A percentile compares a stretch with the other conserved stretches of the same genome.
These are phyloP conservation scores for Tuta absoluta DNA, from an alignment of 2,888 invertebrate genomes.

Conservation along the genomic window DNA sequence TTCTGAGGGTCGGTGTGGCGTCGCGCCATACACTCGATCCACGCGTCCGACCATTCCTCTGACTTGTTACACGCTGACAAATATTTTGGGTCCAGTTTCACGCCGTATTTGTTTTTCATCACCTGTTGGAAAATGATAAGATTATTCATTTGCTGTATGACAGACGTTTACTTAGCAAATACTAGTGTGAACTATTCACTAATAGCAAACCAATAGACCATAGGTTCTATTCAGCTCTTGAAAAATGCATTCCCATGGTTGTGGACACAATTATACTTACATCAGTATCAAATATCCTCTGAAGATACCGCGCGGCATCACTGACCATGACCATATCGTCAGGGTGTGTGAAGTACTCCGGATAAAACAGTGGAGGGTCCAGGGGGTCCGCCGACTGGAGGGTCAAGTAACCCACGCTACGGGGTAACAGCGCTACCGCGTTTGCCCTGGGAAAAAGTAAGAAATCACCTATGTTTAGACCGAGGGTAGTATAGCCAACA, in stretches of 20 bases:
- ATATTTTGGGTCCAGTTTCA: slow-evolving; percentile 61
- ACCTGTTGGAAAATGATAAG: slow-evolving; percentile 43
- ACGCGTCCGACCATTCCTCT: slow-evolving; percentile 79
- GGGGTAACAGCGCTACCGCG: slow-evolving; percentile 54
- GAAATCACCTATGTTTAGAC: neutral
- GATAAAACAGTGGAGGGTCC: slow-evolving; percentile 52
- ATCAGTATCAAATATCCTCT: slow-evolving; percentile 48
- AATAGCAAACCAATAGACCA: too few species aligned
- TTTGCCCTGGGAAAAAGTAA: slow-evolving; percentile 47
- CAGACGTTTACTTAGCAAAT: too few species aligned
- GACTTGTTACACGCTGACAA: slow-evolving; percentile 59
- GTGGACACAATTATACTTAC: slow-evolving; percentile 43
- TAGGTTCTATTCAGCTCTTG: too few species aligned
- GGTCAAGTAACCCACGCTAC: slow-evolving; percentile 57
- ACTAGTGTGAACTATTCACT: too few species aligned
- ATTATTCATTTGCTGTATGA: too few species aligned
- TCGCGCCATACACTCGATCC: slow-evolving; percentile 86
- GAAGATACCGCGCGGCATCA: slow-evolving; percentile 51
- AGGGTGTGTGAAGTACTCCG: slow-evolving; percentile 57
- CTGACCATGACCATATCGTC: slow-evolving; percentile 58
- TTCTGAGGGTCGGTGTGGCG: slow-evolving; percentile 88
- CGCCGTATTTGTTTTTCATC: slow-evolving; percentile 69
- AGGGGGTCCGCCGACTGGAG: slow-evolving; percentile 57
- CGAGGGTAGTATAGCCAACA: too few species aligned
- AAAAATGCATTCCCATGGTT: neutral